phyloP scores from a whole-genome alignment of 2,113 vertebrate genomes.

The Nycticorax nycticorax region DNA sequence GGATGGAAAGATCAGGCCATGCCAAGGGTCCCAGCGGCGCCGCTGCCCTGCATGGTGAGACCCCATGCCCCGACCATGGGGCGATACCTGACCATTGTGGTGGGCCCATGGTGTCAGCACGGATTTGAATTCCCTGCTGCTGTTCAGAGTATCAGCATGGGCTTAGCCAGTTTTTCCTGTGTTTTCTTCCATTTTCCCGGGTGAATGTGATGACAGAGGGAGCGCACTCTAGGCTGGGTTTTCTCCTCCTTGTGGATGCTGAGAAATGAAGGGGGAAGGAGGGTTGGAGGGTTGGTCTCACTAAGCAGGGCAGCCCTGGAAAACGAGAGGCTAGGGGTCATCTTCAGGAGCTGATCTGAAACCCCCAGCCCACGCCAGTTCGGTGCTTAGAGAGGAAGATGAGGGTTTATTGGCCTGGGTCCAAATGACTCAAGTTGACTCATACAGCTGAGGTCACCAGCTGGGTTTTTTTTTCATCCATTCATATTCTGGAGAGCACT shows the following conservation, averaged over 20 bases:
- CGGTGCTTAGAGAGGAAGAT: not conserved
- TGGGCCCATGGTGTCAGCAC: not conserved
- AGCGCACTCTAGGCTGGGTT: not conserved
- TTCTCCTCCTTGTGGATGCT: not conserved
- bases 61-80: rapidly evolving
- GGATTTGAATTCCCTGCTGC: not conserved
- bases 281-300: not conserved
- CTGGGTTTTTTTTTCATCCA: not conserved
- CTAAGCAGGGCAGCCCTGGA: not conserved
- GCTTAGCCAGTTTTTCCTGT: not conserved
- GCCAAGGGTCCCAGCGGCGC: not conserved
- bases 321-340: not conserved
- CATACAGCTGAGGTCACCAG: not conserved
- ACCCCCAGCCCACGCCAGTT: not conserved
- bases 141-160: rapidly evolving
- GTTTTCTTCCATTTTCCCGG: rapidly evolving
- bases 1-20: not conserved
- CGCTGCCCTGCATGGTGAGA: not conserved
- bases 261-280: not conserved
- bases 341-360: not conserved
- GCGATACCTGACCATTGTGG: rapidly evolving
- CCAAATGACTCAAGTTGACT: not conserved
- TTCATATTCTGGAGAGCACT: not conserved
- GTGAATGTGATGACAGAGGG: rapidly evolving
- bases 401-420: not conserved